Percentiles rank a stretch among this genome's conserved stretches.
These are phyloP conservation scores for Slavum lentiscoides DNA, from an alignment of 2,888 invertebrate species.

Conservation along the genomic window DNA sequence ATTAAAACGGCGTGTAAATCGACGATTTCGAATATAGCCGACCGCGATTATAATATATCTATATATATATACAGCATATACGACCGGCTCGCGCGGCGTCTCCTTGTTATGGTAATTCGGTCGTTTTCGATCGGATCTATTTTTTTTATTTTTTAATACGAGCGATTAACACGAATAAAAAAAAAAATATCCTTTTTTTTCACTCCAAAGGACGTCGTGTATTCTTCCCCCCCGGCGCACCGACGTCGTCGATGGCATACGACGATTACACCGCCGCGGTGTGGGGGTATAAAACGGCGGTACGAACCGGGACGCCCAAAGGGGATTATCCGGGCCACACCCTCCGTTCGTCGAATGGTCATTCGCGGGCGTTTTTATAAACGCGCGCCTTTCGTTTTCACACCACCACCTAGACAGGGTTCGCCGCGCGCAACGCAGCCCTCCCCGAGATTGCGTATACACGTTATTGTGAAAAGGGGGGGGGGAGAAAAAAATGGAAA, in stretches of 20 bases:
- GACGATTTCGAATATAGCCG: no score
- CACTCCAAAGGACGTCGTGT: background rate
- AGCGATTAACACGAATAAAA: no score
- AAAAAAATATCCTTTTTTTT: no score
- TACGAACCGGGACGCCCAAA: conserved; percentile 34
- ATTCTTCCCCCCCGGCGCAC: background rate
- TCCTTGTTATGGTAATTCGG: conserved; percentile 19
- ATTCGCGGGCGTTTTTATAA: conserved; percentile 51
- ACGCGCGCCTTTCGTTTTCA: conserved; percentile 48
- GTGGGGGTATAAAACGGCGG: conserved; percentile 34
- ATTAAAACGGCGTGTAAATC: no score
- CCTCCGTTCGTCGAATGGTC: conserved; percentile 46
- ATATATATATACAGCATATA: no score
- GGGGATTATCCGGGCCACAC: conserved; percentile 51
- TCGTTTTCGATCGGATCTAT: conserved; percentile 8
- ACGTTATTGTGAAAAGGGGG: no score
- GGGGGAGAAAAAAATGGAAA: background rate
- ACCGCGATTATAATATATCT: no score
- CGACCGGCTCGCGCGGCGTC: background rate
- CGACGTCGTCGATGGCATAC: no score
- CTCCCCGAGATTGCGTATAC: conserved; percentile 22
- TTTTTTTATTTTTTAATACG: background rate
- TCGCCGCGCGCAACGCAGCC: conserved; percentile 15
- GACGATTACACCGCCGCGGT: background rate
- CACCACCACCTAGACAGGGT: conserved; percentile 43